phyloP scores from a whole-genome alignment of 2,888 invertebrate genomes.

The Drosophila lacicola region DNA sequence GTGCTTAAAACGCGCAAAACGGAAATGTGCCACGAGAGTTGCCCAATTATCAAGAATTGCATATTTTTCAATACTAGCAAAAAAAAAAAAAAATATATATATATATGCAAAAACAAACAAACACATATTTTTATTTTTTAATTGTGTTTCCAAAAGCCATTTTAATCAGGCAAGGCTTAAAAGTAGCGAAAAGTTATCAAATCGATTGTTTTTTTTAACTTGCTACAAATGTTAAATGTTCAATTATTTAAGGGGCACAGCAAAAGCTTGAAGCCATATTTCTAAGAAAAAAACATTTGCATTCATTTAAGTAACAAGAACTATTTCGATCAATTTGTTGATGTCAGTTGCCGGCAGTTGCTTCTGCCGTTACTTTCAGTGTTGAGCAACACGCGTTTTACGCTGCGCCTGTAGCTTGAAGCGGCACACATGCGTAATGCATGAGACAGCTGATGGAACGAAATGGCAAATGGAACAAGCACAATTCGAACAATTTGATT shows the following conservation, averaged over 20 bases:
- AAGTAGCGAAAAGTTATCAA: background rate
- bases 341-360: background rate
- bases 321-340: background rate
- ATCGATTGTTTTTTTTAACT: background rate
- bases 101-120: background rate
- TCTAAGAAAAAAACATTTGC: background rate
- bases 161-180: background rate
- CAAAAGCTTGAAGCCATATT: too few relatives aligned
- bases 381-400: background rate
- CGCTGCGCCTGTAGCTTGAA: background rate
- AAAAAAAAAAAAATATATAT: background rate
- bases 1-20: background rate
- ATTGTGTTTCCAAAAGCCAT: background rate
- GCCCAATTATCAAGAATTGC: background rate
- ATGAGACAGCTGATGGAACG: background rate
- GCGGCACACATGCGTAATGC: too few relatives aligned
- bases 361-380: background rate
- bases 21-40: background rate
- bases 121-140: background rate
- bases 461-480: slow-evolving; percentile 4
- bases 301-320: background rate
- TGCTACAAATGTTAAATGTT: too few relatives aligned
- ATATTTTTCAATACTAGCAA: background rate
- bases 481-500: background rate
- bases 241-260: too few relatives aligned